phyloP scores from a whole-genome alignment of 2,888 invertebrate genomes.

The Pristionchus maxplancki region DNA sequence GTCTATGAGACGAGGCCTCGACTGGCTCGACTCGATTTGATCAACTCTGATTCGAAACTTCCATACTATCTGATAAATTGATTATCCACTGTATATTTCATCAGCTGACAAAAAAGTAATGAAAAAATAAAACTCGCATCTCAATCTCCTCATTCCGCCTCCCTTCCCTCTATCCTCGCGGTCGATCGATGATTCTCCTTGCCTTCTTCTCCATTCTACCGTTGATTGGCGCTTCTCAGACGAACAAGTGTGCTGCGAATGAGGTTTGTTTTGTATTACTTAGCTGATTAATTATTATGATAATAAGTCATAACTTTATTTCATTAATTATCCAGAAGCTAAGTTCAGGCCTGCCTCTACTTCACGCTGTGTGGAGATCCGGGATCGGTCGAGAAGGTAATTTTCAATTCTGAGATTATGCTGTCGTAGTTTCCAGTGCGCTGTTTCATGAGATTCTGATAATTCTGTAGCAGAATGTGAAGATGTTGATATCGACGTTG shows the following conservation, averaged over 20 bases:
- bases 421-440: too few species aligned
- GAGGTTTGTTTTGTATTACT: background rate
- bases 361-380: background rate
- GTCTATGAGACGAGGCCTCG: too few species aligned
- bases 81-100: too few species aligned
- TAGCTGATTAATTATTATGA: background rate
- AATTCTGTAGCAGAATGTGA: too few species aligned
- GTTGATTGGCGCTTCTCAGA: background rate
- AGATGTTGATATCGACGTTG: too few species aligned
- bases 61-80: too few species aligned
- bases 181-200: background rate
- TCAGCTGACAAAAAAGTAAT: too few species aligned
- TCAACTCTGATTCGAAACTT: too few species aligned
- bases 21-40: too few species aligned
- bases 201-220: background rate
- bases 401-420: too few species aligned
- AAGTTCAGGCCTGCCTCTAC: background rate
- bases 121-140: too few species aligned
- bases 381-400: background rate
- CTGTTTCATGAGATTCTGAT: too few species aligned
- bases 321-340: background rate
- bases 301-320: background rate
- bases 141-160: background rate
- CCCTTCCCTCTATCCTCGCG: background rate
- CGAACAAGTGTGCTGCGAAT: background rate